A percentile compares a stretch with the other conserved stretches of the same genome.
Evolutionary conservation across 2,888 invertebrate genomes (phyloP).

Genomic region (Dasysyrphus albostriatus): DNA sequence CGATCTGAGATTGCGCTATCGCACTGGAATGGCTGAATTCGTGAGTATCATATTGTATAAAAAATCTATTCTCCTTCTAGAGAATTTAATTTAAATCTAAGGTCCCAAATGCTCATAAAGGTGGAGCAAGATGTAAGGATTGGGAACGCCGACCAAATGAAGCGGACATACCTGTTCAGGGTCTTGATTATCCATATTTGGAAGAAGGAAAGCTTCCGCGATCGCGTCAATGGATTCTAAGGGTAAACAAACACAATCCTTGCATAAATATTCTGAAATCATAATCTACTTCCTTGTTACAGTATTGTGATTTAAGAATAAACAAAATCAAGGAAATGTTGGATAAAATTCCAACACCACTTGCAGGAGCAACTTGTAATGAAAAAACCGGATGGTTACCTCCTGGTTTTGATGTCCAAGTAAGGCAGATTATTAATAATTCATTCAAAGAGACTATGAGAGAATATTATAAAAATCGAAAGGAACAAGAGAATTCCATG

Average conservation of each 20-base stretch:
- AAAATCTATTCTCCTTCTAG: not conserved
- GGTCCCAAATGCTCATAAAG: slow-evolving; percentile 42
- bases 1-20: slow-evolving; percentile 88
- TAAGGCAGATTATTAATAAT: slow-evolving; percentile 89
- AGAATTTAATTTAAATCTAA: not conserved
- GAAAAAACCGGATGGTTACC: slow-evolving; percentile 92
- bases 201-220: slow-evolving; percentile 90
- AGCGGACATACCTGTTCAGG: slow-evolving; percentile 80
- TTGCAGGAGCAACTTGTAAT: slow-evolving; percentile 87
- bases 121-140: slow-evolving; percentile 54
- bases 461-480: slow-evolving; percentile 80
- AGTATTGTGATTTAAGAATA: slow-evolving; percentile 92
- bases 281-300: slow-evolving; percentile 3
- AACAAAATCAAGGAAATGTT: slow-evolving; percentile 92
- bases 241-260: slow-evolving; percentile 85
- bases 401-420: slow-evolving; percentile 87
- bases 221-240: slow-evolving; percentile 95
- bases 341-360: slow-evolving; percentile 87
- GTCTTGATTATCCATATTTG: slow-evolving; percentile 85
- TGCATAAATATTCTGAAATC: not conserved
- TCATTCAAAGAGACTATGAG: slow-evolving; percentile 85
- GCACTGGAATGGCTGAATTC: slow-evolving; percentile 81
- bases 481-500: slow-evolving; percentile 69
- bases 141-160: slow-evolving; percentile 81
- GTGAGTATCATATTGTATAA: slow-evolving; percentile 69